These are phyloP conservation scores for Scelioninae gen. 1 DNA, from an alignment of 2,888 invertebrate species.

Conservation along the genomic window DNA sequence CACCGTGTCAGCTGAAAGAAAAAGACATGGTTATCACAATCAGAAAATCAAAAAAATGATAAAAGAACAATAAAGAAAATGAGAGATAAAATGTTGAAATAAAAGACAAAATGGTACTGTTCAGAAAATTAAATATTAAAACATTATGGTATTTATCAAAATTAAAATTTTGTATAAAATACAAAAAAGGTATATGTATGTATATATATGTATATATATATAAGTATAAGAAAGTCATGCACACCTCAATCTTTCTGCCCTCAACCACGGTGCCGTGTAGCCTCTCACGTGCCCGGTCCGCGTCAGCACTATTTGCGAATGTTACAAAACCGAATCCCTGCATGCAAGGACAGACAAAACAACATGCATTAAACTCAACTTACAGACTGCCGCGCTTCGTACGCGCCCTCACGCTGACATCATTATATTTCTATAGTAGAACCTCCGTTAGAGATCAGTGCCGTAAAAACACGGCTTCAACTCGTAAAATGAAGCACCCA, in stretches of 20 bases:
- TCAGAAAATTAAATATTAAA: no score
- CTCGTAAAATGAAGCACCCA: no score
- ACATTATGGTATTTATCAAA: no score
- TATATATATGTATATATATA: constrained; percentile 73
- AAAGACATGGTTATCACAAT: constrained; percentile 72
- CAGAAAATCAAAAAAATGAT: constrained; percentile 48
- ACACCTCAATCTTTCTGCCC: constrained; percentile 99
- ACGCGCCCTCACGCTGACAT: constrained; percentile 71
- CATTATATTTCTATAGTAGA: background rate
- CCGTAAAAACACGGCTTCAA: no score
- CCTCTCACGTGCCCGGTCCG: constrained; percentile 99
- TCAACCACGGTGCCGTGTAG: constrained; percentile 99
- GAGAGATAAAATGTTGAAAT: no score
- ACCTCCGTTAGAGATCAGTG: no score
- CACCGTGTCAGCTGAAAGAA: constrained; percentile 72
- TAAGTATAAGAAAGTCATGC: constrained; percentile 89
- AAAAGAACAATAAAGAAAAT: constrained; percentile 32
- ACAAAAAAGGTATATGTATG: constrained; percentile 65
- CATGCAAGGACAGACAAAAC: constrained; percentile 97
- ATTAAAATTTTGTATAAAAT: constrained; percentile 42
- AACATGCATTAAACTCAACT: constrained; percentile 92
- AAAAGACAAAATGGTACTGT: no score
- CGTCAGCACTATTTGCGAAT: constrained; percentile 99
- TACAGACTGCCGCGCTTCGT: constrained; percentile 83
- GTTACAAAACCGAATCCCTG: constrained; percentile 99